phyloP scores from a whole-genome alignment of 1,140 invertebrate genomes.

The Ylistrum balloti region DNA sequence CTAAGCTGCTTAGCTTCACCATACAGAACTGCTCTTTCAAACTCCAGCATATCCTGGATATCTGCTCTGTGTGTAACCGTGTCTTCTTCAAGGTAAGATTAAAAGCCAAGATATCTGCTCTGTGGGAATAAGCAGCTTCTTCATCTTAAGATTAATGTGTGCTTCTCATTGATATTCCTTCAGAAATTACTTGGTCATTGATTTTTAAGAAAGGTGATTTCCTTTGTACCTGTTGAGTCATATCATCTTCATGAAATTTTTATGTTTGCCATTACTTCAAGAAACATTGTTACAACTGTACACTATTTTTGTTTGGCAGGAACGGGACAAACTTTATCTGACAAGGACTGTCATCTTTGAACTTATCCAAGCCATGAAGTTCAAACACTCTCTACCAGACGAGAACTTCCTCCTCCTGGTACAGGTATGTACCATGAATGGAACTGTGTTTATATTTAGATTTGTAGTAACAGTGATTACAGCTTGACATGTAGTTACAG shows the following conservation, averaged over 20 bases:
- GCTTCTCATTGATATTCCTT: too few species aligned
- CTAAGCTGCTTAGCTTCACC: constrained; percentile 94
- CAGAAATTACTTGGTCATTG: too few species aligned
- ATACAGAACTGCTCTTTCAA: constrained; percentile 94
- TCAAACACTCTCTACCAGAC: constrained; percentile 96
- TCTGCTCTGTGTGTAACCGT: constrained; percentile 94
- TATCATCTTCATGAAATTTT: too few species aligned
- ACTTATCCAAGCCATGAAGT: constrained; percentile 96
- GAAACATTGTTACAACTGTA: background rate
- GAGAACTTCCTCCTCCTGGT: constrained; percentile 96
- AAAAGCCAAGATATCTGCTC: constrained; percentile 43
- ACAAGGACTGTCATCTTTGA: constrained; percentile 96
- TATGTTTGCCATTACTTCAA: too few species aligned
- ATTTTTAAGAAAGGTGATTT: too few species aligned
- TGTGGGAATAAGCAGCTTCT: too few species aligned
- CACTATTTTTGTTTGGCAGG: constrained; percentile 83
- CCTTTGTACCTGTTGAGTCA: too few species aligned
- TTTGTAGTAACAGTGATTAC: too few species aligned
- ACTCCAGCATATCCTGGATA: constrained; percentile 92
- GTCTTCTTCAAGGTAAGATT: constrained; percentile 88
- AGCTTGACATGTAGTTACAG: background rate
- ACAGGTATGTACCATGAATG: constrained; percentile 85
- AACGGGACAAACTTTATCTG: constrained; percentile 96
- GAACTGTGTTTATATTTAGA: too few species aligned
- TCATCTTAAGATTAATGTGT: too few species aligned